Conservation (phyloP, 2,888 invertebrate genomes). For the Anorthoa munda region DNA sequence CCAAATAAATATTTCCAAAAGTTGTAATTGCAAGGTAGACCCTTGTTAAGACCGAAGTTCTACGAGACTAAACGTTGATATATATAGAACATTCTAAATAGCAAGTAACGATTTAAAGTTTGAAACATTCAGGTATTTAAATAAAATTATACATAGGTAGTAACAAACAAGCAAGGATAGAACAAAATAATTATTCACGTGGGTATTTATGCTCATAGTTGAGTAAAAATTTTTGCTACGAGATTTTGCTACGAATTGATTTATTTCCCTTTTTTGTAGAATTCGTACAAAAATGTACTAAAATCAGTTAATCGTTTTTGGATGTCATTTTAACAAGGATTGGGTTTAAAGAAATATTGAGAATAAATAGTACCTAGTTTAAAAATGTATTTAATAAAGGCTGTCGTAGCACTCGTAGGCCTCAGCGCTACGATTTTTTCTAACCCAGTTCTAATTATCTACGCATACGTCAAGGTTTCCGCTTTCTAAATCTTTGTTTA, state of each 20-base stretch:
- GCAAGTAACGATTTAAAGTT: not conserved
- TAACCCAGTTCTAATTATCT: not conserved
- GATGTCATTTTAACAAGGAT: not conserved
- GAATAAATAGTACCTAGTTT: not conserved
- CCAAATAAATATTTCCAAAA: not conserved
- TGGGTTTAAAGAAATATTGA: not conserved
- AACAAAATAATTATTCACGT: not conserved
- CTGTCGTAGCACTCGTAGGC: not conserved
- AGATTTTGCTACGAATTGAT: conserved; percentile 18
- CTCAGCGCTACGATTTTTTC: not conserved
- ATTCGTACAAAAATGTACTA: not conserved
- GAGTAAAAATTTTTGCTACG: conserved; percentile 18
- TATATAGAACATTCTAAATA: not conserved
- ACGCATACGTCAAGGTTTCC: not conserved
- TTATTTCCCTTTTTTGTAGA: not conserved
- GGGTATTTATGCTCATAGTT: not conserved
- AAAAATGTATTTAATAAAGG: not conserved
- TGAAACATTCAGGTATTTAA: not conserved
- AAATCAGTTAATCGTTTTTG: too few species aligned
- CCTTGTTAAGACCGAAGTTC: too few species aligned
- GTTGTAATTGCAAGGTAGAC: not conserved
- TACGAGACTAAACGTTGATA: conserved; percentile 7
- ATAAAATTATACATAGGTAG: not conserved
- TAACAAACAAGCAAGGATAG: not conserved
- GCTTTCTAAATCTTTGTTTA: conserved; percentile 3